Percentiles rank a stretch among this genome's conserved stretches.
Conservation (phyloP, 2,113 vertebrate species). For the Petrocephalus microphthalmus region DNA sequence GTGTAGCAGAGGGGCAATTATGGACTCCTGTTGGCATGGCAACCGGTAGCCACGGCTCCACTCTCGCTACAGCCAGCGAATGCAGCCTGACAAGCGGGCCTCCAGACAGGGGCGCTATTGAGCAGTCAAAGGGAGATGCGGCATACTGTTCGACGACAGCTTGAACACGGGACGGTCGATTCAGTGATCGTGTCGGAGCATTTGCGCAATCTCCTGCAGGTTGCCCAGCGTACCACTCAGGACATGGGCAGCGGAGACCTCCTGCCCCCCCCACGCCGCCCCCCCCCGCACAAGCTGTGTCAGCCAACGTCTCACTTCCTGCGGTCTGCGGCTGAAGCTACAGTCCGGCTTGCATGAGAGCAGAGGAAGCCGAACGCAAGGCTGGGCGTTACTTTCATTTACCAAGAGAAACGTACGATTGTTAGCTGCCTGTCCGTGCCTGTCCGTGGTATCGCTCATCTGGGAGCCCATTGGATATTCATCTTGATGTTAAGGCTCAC, state of each 20-base stretch:
- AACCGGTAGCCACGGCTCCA: neutral
- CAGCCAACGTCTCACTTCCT: neutral
- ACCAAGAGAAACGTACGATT: neutral
- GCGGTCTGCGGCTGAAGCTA: neutral
- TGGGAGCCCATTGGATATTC: neutral
- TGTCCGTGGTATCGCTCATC: neutral
- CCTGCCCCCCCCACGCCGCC: neutral
- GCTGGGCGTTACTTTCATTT: neutral
- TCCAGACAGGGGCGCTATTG: neutral
- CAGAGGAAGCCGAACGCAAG: neutral
- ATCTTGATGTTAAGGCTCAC: neutral
- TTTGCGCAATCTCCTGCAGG: neutral
- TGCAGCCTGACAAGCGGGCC: neutral
- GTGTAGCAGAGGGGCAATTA: neutral
- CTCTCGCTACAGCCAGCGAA: neutral
- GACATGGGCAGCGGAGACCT: neutral
- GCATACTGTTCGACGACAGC: neutral
- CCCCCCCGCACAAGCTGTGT: neutral
- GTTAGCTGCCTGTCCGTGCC: neutral
- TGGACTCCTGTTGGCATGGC: constrained; percentile 12
- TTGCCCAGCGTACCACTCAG: neutral
- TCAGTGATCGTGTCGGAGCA: neutral
- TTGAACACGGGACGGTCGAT: neutral
- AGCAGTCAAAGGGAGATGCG: neutral
- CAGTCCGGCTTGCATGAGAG: neutral